phyloP scores from a whole-genome alignment of 2,113 vertebrate species.

The Cromileptes altivelis region DNA sequence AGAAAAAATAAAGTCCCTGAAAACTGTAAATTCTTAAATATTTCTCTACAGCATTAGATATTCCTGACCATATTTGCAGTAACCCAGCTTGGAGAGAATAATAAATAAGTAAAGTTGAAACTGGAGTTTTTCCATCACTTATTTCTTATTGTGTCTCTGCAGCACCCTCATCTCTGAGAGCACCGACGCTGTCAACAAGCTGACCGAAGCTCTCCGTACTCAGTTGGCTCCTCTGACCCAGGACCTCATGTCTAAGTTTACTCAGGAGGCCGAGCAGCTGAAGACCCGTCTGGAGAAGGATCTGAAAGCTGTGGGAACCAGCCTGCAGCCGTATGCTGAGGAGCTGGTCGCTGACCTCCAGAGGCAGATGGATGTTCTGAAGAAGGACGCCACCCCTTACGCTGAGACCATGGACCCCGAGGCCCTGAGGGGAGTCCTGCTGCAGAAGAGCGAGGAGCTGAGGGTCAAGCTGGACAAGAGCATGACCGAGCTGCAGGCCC shows the following conservation, averaged over 20 bases:
- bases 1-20: too few species aligned
- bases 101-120: too few species aligned
- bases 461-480: constrained; percentile 46
- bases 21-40: not conserved
- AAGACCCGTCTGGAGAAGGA: constrained; percentile 63
- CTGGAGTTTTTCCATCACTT: not conserved
- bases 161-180: constrained; percentile 57
- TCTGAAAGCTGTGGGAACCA: constrained; percentile 23
- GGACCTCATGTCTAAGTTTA: constrained; percentile 42
- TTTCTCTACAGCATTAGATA: too few species aligned
- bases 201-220: constrained; percentile 38
- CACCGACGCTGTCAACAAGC: constrained; percentile 28
- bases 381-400: constrained; percentile 63
- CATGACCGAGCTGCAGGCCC: constrained; percentile 58
- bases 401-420: constrained; percentile 58
- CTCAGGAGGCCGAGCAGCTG: constrained; percentile 68
- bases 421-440: constrained; percentile 47
- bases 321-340: constrained; percentile 64
- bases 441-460: constrained; percentile 66
- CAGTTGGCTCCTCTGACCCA: constrained; percentile 54
- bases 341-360: constrained; percentile 81
- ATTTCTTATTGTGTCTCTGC: constrained; percentile 17
- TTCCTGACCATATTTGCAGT: too few species aligned
- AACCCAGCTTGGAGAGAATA: too few species aligned
- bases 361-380: constrained; percentile 85